Evolutionary conservation across 1,140 invertebrate genomes (phyloP).

Genomic region (Cotesia typhae): DNA sequence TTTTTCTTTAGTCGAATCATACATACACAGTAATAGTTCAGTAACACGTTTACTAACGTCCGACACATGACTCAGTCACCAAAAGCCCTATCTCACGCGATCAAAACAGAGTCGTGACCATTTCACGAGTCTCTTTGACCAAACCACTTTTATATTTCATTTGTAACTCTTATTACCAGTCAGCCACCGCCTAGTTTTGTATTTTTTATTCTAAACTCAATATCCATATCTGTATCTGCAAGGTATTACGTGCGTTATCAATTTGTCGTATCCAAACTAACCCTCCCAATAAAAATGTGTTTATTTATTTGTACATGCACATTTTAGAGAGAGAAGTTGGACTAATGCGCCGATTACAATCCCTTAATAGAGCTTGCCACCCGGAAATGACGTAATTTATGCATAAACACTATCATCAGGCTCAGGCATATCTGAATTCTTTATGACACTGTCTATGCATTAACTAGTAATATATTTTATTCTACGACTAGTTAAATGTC

Average conservation of each 20-base stretch:
- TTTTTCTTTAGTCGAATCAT: too few species aligned
- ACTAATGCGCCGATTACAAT: constrained; percentile 23
- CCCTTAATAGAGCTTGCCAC: background rate
- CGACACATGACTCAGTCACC: constrained; percentile 46
- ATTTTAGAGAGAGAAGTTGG: background rate
- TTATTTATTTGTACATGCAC: background rate
- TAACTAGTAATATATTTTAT: constrained; percentile 15
- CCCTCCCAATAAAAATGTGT: background rate
- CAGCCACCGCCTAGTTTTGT: constrained; percentile 1
- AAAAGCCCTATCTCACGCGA: constrained; percentile 51
- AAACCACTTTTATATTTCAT: constrained; percentile 32
- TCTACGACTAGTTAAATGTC: background rate
- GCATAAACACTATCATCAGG: constrained; percentile 30
- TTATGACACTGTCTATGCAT: background rate
- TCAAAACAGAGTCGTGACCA: constrained; percentile 28
- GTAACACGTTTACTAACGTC: background rate
- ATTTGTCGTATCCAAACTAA: constrained; percentile 32
- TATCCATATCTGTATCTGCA: constrained; percentile 42
- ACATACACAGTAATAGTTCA: too few species aligned
- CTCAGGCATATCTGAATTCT: constrained; percentile 12
- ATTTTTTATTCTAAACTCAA: constrained; percentile 37
- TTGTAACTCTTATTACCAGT: constrained; percentile 30
- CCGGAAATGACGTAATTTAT: constrained; percentile 52
- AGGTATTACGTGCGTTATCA: constrained; percentile 47
- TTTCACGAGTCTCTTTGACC: constrained; percentile 10